Evolutionary conservation across 2,797 vertebrate genomes (phyloP).

Genomic region (Parauchenoglanis punctatus): DNA sequence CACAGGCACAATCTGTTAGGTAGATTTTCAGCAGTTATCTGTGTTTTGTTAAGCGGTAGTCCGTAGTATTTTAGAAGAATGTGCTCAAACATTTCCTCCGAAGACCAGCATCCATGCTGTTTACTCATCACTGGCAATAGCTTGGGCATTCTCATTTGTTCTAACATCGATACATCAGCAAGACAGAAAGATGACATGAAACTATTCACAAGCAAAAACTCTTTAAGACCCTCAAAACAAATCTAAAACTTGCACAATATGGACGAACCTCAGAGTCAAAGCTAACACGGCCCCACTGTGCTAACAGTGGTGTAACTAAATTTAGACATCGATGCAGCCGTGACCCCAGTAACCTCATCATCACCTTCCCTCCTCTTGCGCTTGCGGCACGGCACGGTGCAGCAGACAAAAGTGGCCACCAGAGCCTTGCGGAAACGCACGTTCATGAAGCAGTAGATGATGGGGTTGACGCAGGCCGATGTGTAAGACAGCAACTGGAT

Average conservation of each 20-base stretch:
- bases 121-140: background rate
- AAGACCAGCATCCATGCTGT: slow-evolving; percentile 14
- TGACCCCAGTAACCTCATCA: slow-evolving; percentile 67
- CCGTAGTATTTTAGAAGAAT: background rate
- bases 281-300: slow-evolving; percentile 80
- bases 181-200: background rate
- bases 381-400: slow-evolving; percentile 55
- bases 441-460: slow-evolving; percentile 99
- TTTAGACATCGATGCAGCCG: slow-evolving; percentile 77
- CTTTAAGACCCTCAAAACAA: background rate
- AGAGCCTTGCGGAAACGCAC: slow-evolving; percentile 89
- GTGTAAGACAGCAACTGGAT: slow-evolving; percentile 91
- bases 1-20: slow-evolving; percentile 2
- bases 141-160: background rate
- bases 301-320: slow-evolving; percentile 92
- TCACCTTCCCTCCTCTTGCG: slow-evolving; percentile 60
- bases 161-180: background rate
- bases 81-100: background rate
- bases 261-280: background rate
- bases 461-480: slow-evolving; percentile 88
- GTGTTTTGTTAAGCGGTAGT: background rate
- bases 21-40: background rate
- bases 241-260: background rate
- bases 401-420: slow-evolving; percentile 79
- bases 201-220: background rate